Conservation (phyloP, 2,888 invertebrate species). For the Latrodectus hesperus region DNA sequence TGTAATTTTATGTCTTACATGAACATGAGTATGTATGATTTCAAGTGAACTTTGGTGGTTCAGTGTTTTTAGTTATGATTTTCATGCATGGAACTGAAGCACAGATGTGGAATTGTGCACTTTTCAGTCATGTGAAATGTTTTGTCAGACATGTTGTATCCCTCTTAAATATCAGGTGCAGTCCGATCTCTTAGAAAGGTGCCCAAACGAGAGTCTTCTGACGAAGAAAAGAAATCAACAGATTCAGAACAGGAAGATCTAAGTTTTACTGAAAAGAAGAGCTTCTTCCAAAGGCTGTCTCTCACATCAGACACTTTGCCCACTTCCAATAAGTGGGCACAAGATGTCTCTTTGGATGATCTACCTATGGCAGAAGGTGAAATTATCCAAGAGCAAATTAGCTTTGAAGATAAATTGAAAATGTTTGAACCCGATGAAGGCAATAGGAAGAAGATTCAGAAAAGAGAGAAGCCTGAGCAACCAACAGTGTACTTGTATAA, state of each 20-base stretch:
- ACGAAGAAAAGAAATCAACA: slow-evolving; percentile 47
- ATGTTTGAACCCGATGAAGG: slow-evolving; percentile 65
- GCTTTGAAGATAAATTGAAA: slow-evolving; percentile 65
- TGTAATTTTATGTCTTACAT: neutral
- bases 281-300: slow-evolving; percentile 67
- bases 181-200: slow-evolving; percentile 44
- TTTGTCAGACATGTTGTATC: slow-evolving; percentile 28
- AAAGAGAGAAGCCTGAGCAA: slow-evolving; percentile 55
- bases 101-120: neutral
- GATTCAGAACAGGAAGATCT: slow-evolving; percentile 62
- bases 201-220: slow-evolving; percentile 34
- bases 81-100: neutral
- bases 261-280: slow-evolving; percentile 68
- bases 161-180: slow-evolving; percentile 62
- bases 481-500: slow-evolving; percentile 64
- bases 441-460: slow-evolving; percentile 54
- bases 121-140: neutral
- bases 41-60: neutral
- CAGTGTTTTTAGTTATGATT: neutral
- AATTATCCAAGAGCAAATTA: slow-evolving; percentile 67
- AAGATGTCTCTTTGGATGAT: slow-evolving; percentile 62
- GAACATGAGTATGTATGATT: neutral
- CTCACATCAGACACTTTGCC: slow-evolving; percentile 59
- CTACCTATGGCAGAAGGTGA: slow-evolving; percentile 68
- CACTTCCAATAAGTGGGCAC: slow-evolving; percentile 44